Base-by-base conservation (phyloP, 1,140 invertebrate genomes). In the Parasteatoda tepidariorum region DNA sequence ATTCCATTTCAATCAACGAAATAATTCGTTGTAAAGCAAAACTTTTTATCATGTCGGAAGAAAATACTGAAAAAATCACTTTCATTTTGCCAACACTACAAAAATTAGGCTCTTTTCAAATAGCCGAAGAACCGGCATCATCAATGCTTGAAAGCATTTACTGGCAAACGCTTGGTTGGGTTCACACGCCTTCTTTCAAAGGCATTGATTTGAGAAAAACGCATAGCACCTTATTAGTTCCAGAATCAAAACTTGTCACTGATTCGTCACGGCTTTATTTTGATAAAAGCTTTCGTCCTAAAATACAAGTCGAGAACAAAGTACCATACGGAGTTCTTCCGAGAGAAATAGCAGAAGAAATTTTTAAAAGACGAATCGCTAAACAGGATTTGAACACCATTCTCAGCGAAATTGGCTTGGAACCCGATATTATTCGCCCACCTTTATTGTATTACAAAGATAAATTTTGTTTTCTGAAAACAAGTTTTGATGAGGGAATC, bases 131-230 rank as follows among this genome's bases (percentile, higher is more conserved):
- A 31, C 18, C 6, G 7, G 33, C 33, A 18, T 11, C 22, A 4
- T 30, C 59, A 11, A 9, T 66, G 0, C 34, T 82, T 26, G 78
- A 82, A 61, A 82, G 78, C 13, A 11, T 82, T 15, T 82, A 62
- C 31, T 70, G 78, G 66, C 78, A 82, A 31, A 70, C 54, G 6
- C 26, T 82, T 5, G 78, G 78, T 30, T 82, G 78, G 78, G 78
- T 71, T 13, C 78, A 82, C 22, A 70, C 78, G 2, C 78, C 78
- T 11, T 54, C 66, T 18, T 82, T 70, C 22, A 61, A 3, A 28
- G 15, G 6, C 26, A 48, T 11, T 28, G 57, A 62, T 41, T 30
- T 61, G n/a, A 31, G 6, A 11, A 13, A 7, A 15, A 6, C 0
- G 0, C 5, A 7, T 31, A 68, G 34, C 34, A 18, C 9, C 9